Evolutionary conservation across 2,797 vertebrate species (phyloP).

Genomic region (Merluccius polli): DNA sequence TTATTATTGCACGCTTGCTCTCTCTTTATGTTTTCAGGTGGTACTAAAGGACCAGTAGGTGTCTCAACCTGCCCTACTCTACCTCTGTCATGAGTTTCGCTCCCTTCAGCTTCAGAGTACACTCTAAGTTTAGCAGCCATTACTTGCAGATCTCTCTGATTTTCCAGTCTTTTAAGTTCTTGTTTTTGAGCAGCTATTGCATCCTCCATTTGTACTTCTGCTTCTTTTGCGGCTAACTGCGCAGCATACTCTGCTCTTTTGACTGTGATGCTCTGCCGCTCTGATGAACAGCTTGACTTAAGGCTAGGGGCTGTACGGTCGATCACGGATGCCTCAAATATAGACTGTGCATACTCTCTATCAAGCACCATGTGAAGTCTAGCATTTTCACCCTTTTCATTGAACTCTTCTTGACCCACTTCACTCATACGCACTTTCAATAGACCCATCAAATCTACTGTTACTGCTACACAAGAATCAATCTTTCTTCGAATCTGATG

Average conservation of each 20-base stretch:
- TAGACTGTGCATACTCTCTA: no score
- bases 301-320: no score
- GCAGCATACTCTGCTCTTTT: slow-evolving; percentile 32
- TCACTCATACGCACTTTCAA: no score
- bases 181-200: slow-evolving; percentile 19
- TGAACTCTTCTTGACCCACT: no score
- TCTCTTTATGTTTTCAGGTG: not conserved
- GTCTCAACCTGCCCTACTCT: not conserved
- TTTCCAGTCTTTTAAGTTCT: slow-evolving; percentile 32
- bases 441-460: no score
- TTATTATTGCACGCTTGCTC: not conserved
- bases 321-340: no score
- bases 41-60: not conserved
- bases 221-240: slow-evolving; percentile 31
- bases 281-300: not conserved
- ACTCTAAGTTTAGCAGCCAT: no score
- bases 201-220: slow-evolving; percentile 30
- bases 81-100: not conserved
- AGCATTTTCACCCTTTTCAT: no score
- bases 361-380: no score
- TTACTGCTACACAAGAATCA: no score
- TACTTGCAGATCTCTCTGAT: slow-evolving; percentile 25
- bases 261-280: slow-evolving; percentile 12
- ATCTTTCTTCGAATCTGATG: no score
- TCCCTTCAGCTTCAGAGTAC: not conserved